Conservation (phyloP, 1,140 invertebrate genomes). For the Saccostrea echinata region DNA sequence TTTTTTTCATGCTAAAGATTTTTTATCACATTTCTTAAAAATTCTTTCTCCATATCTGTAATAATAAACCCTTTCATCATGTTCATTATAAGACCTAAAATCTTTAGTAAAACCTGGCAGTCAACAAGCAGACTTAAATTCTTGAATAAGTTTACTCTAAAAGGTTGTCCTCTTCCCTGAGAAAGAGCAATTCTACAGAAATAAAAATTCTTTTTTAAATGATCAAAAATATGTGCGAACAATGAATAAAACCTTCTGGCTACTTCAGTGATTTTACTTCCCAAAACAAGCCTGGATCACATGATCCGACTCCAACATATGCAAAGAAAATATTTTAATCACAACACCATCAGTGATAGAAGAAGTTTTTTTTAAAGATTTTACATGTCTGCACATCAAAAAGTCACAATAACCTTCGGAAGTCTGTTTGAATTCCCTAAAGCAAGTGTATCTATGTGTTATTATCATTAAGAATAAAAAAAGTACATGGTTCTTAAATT, state of each 20-base stretch:
- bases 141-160: not conserved
- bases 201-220: not conserved
- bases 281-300: not conserved
- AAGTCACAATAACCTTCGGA: not conserved
- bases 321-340: constrained; percentile 6
- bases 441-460: not conserved
- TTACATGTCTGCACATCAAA: not conserved
- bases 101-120: too few species aligned
- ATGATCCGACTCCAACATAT: not conserved
- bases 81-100: too few species aligned
- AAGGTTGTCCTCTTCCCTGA: too few species aligned
- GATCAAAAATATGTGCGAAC: not conserved
- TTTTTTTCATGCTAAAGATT: too few species aligned
- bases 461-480: not conserved
- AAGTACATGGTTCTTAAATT: not conserved
- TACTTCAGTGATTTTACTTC: not conserved
- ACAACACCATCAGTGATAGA: not conserved
- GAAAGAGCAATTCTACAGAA: not conserved
- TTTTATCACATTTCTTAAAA: too few species aligned
- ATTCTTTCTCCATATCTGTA: too few species aligned
- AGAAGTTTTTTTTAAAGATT: not conserved
- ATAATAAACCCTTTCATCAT: too few species aligned
- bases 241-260: constrained; percentile 7
- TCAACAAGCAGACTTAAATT: too few species aligned
- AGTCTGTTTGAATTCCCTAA: constrained; percentile 9